Percentiles rank a stretch among this genome's conserved stretches.
Conservation (phyloP, 2,888 invertebrate genomes). For the Balanococcus diminutus region DNA sequence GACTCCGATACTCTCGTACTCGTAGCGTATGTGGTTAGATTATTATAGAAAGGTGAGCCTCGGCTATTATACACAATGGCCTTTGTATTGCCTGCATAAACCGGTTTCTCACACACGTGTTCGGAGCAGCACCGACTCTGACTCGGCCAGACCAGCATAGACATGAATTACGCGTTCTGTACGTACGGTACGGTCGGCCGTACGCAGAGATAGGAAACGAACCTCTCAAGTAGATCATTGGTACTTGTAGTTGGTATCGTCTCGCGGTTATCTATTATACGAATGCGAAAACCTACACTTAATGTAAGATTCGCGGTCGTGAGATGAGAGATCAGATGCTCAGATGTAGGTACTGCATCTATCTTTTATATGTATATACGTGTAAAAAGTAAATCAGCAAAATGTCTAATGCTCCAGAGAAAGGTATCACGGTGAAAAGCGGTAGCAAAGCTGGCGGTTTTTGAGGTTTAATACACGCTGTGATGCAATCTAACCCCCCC, state of each 20-base stretch:
- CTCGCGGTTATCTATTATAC: neutral
- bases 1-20: conserved; percentile 36
- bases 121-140: neutral
- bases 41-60: conserved; percentile 43
- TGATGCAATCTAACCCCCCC: neutral
- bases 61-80: conserved; percentile 45
- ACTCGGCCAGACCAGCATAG: conserved; percentile 21
- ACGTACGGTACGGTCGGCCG: too few species aligned
- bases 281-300: neutral
- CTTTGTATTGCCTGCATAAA: conserved; percentile 47
- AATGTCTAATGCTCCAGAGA: neutral
- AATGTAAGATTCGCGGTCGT: neutral
- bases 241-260: neutral
- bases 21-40: conserved; percentile 42
- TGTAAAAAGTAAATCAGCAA: neutral
- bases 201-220: neutral
- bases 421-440: neutral
- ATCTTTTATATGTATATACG: neutral
- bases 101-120: conserved; percentile 49
- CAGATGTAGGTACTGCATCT: neutral
- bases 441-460: neutral
- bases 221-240: neutral
- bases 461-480: neutral
- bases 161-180: conserved; percentile 20
- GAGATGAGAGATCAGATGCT: too few species aligned